Percentiles rank a stretch among this genome's conserved stretches.
phyloP scores from a whole-genome alignment of 2,888 invertebrate species.

The Ophonus ardosiacus region DNA sequence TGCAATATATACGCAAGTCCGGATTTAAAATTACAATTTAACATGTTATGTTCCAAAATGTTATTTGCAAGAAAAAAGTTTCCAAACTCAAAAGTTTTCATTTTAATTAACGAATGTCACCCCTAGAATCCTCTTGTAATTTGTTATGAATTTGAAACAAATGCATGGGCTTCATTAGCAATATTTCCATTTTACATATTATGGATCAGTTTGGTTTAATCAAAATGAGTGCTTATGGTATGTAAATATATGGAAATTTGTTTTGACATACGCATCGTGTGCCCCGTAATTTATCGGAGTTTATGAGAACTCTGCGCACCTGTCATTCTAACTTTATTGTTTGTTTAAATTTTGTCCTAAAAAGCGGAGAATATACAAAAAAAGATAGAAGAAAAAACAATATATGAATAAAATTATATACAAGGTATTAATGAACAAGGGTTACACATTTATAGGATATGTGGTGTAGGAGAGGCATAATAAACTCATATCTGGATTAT shows the following conservation, averaged over 20 bases:
- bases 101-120: conserved; percentile 17
- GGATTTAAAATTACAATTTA: too few relatives aligned
- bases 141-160: conserved; percentile 38
- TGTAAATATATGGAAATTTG: conserved; percentile 61
- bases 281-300: conserved; percentile 24
- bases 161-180: conserved; percentile 54
- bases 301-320: conserved; percentile 60
- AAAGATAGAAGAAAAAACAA: background rate
- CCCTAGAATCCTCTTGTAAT: background rate
- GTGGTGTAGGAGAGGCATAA: too few relatives aligned
- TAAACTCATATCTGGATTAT: too few relatives aligned
- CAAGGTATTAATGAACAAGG: too few relatives aligned
- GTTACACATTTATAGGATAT: too few relatives aligned
- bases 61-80: background rate
- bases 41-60: too few relatives aligned
- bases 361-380: background rate
- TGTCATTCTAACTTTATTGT: conserved; percentile 56
- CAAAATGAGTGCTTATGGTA: conserved; percentile 62
- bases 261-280: conserved; percentile 48
- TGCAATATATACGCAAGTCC: too few relatives aligned
- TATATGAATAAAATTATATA: background rate
- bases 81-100: background rate
- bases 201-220: conserved; percentile 54
- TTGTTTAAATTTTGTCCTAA: conserved; percentile 16
- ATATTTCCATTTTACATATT: conserved; percentile 61